phyloP scores from a whole-genome alignment of 2,888 invertebrate genomes.

The Pilophorus perplexus region DNA sequence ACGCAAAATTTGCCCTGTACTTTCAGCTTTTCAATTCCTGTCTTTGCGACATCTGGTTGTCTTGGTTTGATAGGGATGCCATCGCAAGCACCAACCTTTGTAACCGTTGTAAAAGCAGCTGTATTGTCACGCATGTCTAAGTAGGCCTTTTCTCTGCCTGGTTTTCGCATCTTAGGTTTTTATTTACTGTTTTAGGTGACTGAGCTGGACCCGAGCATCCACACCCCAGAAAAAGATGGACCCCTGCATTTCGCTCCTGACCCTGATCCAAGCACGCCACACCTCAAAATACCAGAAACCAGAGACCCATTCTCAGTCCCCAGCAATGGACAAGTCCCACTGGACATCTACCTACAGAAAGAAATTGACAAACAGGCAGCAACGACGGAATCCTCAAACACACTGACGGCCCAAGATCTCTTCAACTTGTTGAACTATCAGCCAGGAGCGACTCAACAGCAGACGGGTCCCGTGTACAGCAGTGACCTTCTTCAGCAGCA shows the following conservation, averaged over 20 bases:
- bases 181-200: conserved; percentile 52
- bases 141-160: too few relatives aligned
- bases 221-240: conserved; percentile 51
- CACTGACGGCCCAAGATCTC: conserved; percentile 49
- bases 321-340: conserved; percentile 52
- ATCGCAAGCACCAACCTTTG: too few relatives aligned
- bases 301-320: conserved; percentile 54
- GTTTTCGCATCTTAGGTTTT: too few relatives aligned
- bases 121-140: too few relatives aligned
- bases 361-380: conserved; percentile 46
- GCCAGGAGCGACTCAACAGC: conserved; percentile 15
- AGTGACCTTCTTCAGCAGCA: conserved; percentile 48
- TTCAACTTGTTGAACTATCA: conserved; percentile 51
- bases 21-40: too few relatives aligned
- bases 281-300: conserved; percentile 53
- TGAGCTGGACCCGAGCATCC: conserved; percentile 54
- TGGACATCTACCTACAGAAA: conserved; percentile 50
- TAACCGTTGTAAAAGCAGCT: too few relatives aligned
- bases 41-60: too few relatives aligned
- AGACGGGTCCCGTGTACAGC: conserved; percentile 17
- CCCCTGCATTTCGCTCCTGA: conserved; percentile 56
- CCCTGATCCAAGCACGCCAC: conserved; percentile 55
- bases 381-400: conserved; percentile 49
- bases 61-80: too few relatives aligned
- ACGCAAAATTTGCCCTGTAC: too few relatives aligned